phyloP scores from a whole-genome alignment of 2,888 invertebrate species.

The Phorcus lineatus region DNA sequence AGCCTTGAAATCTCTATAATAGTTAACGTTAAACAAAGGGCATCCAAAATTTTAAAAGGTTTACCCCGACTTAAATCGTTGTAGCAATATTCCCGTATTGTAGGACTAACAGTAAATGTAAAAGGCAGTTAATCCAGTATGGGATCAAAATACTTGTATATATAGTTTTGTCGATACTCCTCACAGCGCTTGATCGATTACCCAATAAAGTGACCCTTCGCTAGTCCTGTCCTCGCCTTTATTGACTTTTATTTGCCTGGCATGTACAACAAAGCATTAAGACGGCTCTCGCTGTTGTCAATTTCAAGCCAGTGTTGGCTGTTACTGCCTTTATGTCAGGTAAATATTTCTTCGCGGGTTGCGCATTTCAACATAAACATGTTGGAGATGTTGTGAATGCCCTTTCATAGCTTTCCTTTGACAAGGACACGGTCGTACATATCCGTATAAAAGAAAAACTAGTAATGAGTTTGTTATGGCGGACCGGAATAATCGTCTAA shows the following conservation, averaged over 20 bases:
- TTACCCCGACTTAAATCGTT: too few species aligned
- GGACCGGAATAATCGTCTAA: not conserved
- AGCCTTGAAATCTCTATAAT: too few species aligned
- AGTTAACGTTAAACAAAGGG: too few species aligned
- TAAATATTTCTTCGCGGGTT: constrained; percentile 4
- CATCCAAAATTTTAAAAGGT: too few species aligned
- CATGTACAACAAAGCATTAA: not conserved
- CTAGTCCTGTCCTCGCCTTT: not conserved
- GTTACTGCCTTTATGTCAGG: not conserved
- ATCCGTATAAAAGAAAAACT: not conserved
- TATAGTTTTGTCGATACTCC: not conserved
- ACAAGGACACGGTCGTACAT: not conserved
- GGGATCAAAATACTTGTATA: too few species aligned
- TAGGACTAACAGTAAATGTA: too few species aligned
- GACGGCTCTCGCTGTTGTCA: not conserved
- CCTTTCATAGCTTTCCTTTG: not conserved
- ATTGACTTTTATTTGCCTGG: not conserved
- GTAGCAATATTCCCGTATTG: too few species aligned
- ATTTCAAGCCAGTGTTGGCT: not conserved
- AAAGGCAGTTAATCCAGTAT: too few species aligned
- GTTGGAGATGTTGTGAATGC: not conserved
- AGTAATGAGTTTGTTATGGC: not conserved
- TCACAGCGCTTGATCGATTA: not conserved
- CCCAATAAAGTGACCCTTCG: not conserved
- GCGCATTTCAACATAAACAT: not conserved